phyloP scores from a whole-genome alignment of 2,113 vertebrate species.

The Lepisosteus osseus region DNA sequence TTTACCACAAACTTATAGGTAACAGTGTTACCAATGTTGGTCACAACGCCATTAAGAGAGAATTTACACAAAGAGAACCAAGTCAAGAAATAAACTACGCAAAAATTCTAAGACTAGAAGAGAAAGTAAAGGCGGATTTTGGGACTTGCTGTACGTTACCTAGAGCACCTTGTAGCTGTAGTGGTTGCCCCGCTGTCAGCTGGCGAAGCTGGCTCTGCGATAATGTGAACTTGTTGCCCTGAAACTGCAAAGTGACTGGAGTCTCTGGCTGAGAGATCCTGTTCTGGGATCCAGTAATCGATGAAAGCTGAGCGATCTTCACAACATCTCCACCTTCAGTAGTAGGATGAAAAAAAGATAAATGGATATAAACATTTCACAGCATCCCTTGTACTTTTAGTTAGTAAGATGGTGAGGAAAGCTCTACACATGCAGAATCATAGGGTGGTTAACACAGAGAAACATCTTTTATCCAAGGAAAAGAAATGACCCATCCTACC shows the following conservation, averaged over 20 bases:
- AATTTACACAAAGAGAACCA: no score
- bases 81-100: no score
- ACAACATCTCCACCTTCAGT: conserved; percentile 82
- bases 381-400: conserved; percentile 24
- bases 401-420: conserved; percentile 71
- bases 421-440: conserved; percentile 72
- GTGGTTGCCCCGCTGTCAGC: conserved; percentile 86
- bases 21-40: no score
- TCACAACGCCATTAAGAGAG: no score
- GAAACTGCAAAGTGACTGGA: conserved; percentile 88
- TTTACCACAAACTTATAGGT: no score
- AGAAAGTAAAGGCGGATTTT: conserved; percentile 17
- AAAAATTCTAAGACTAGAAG: background rate
- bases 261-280: conserved; percentile 84
- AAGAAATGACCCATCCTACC: conserved; percentile 32
- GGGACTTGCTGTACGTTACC: conserved; percentile 45
- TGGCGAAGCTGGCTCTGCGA: conserved; percentile 89
- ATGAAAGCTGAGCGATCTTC: conserved; percentile 82
- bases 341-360: conserved; percentile 22
- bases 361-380: conserved; percentile 5
- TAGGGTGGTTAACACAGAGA: conserved; percentile 57
- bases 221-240: conserved; percentile 89
- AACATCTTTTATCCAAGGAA: conserved; percentile 4
- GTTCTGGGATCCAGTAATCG: conserved; percentile 75
- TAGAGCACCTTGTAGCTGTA: conserved; percentile 89